phyloP scores from a whole-genome alignment of 2,888 invertebrate species.

The Rotaria sp. region DNA sequence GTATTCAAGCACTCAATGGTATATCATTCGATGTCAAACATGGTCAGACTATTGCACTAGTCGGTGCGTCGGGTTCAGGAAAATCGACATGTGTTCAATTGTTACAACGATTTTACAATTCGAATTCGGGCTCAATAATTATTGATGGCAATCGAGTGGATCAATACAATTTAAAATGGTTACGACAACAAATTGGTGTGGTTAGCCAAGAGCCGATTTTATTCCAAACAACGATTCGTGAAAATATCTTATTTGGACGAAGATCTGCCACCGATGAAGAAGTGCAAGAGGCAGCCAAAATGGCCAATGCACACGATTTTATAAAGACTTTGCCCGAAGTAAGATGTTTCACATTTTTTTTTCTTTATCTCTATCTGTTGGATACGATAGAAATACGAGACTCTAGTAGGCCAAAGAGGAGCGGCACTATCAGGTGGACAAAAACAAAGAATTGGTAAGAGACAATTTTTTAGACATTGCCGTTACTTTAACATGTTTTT shows the following conservation, averaged over 20 bases:
- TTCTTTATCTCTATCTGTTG: too few species aligned
- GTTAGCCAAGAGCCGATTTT: slow-evolving; percentile 61
- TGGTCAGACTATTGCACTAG: slow-evolving; percentile 53
- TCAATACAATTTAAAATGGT: slow-evolving; percentile 54
- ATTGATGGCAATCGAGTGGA: slow-evolving; percentile 55
- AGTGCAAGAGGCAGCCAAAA: slow-evolving; percentile 49
- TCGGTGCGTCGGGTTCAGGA: slow-evolving; percentile 53
- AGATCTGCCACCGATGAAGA: slow-evolving; percentile 46
- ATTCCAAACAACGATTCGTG: slow-evolving; percentile 56
- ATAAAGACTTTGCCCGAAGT: slow-evolving; percentile 43
- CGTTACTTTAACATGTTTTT: not conserved
- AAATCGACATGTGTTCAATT: slow-evolving; percentile 53
- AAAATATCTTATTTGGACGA: slow-evolving; percentile 49
- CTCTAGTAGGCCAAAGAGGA: not conserved
- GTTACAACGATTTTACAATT: slow-evolving; percentile 53
- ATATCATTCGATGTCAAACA: slow-evolving; percentile 50
- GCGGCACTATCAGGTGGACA: not conserved
- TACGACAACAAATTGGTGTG: slow-evolving; percentile 48
- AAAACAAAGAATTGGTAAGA: slow-evolving; percentile 8
- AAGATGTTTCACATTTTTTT: not conserved
- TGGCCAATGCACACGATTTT: slow-evolving; percentile 55
- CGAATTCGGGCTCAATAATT: slow-evolving; percentile 44
- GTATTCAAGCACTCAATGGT: slow-evolving; percentile 49
- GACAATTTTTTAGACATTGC: not conserved
- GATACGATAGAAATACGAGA: not conserved